Evolutionary conservation across 2,888 invertebrate species (phyloP).

Genomic region (Leptothorax acervorum): DNA sequence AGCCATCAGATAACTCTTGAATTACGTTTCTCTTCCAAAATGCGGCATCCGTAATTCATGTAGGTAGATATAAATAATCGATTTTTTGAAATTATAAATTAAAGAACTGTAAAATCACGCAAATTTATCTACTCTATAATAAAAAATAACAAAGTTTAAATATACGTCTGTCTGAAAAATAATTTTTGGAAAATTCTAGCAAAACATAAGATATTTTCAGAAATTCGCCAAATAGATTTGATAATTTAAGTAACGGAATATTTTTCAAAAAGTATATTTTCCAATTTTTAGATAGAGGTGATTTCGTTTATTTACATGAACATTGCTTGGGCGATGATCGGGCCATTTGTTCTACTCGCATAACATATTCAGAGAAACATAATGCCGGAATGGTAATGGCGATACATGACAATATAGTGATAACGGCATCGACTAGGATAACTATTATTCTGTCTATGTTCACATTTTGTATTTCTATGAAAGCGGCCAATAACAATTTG

Average conservation of each 20-base stretch:
- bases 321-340: too few relatives aligned
- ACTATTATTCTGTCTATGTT: constrained; percentile 29
- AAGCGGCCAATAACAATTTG: constrained; percentile 47
- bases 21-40: constrained; percentile 3
- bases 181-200: neutral
- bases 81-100: neutral
- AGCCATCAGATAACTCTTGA: constrained; percentile 28
- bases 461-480: constrained; percentile 51
- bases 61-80: neutral
- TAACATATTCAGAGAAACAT: constrained; percentile 42
- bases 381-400: neutral
- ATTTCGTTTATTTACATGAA: neutral
- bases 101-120: neutral
- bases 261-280: neutral
- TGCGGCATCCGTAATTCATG: neutral
- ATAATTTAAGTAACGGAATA: neutral
- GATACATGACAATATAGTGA: constrained; percentile 10
- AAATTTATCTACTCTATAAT: neutral
- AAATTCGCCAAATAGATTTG: neutral
- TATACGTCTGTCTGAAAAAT: neutral
- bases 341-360: too few relatives aligned
- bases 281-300: neutral
- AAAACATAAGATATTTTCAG: neutral
- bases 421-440: constrained; percentile 4
- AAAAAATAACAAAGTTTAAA: neutral